Evolutionary conservation across 2,888 invertebrate species (phyloP), one percentile per base, ranked within the genome.

Genomic region (Galerucella pusilla): DNA sequence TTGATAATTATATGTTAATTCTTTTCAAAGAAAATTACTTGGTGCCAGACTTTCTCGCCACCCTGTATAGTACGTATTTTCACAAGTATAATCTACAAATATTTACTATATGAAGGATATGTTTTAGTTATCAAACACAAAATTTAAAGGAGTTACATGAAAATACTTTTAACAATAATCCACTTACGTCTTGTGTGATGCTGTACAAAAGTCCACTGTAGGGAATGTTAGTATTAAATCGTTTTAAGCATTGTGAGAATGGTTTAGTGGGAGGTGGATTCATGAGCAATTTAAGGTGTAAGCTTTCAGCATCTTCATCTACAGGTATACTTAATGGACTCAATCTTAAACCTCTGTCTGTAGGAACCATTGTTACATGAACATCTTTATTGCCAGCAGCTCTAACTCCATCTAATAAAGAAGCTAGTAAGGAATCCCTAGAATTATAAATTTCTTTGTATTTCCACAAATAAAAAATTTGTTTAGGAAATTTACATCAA

Each of bases 171-270:
- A 10, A 42, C 52, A 12, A 61, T 12, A 42, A 46, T 46, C 20
- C 85, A n/a, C 94, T 92, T 91, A 97, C 98, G 89, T 99, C 99
- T 90, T 97, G 97, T 35, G 97, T 96, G 79, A 97, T 94, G 81
- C 98, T 97, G 88, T 99, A 98, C 79, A 97, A 92, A 68, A 99
- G 92, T 25, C 99, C 99, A 88, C 97, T 98, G 89, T 99, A 99
- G 3, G 99, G 97, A 83, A 98, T 93, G 88, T 99, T 99, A 67
- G 97, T 96, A 89, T 99, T 99, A 88, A 99, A 99, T 77, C 99
- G 90, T 81, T 96, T 94, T 28, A 99, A 92, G 81, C 97, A 94
- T 86, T 97, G 96, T 35, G 93, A 87, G 84, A 94, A 93, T 6
- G 90, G 88, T 87, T 92, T 90, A 59, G 90, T 90, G 28, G 90